Conservation (phyloP, 2,113 vertebrate genomes). For the Nothoprocta pentlandii region DNA sequence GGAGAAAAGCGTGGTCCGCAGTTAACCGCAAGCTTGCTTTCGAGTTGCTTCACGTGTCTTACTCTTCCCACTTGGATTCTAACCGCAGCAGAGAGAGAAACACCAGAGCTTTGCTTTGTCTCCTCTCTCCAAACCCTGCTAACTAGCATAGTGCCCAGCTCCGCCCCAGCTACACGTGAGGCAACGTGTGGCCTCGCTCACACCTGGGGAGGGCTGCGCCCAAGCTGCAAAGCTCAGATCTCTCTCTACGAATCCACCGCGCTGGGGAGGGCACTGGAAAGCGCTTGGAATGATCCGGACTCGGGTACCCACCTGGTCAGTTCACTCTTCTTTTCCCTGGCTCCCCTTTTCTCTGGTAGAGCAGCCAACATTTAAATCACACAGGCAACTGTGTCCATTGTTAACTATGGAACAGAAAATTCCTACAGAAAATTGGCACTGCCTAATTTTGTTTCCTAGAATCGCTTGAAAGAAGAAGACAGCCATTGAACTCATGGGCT, state of each 20-base stretch:
- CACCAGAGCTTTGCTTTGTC: slow-evolving; percentile 28
- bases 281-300: background rate
- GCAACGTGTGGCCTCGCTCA: slow-evolving; percentile 10
- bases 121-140: slow-evolving; percentile 63
- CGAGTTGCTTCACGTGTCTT: slow-evolving; percentile 10
- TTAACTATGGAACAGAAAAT: background rate
- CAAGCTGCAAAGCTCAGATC: slow-evolving; percentile 9
- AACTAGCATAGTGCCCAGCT: slow-evolving; percentile 32
- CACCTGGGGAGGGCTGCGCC: slow-evolving; percentile 58
- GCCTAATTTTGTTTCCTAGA: background rate
- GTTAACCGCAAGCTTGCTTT: background rate
- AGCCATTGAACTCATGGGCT: background rate
- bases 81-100: slow-evolving; percentile 25
- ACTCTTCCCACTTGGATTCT: slow-evolving; percentile 31
- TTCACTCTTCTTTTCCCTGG: background rate
- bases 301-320: background rate
- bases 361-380: background rate
- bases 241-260: background rate
- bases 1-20: background rate
- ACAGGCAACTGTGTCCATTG: background rate
- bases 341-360: background rate
- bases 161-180: slow-evolving; percentile 48
- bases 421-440: background rate
- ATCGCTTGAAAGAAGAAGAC: background rate
- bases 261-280: background rate